Evolutionary conservation across 2,113 vertebrate species (phyloP).

Genomic region (Oxygymnocypris stewartii): DNA sequence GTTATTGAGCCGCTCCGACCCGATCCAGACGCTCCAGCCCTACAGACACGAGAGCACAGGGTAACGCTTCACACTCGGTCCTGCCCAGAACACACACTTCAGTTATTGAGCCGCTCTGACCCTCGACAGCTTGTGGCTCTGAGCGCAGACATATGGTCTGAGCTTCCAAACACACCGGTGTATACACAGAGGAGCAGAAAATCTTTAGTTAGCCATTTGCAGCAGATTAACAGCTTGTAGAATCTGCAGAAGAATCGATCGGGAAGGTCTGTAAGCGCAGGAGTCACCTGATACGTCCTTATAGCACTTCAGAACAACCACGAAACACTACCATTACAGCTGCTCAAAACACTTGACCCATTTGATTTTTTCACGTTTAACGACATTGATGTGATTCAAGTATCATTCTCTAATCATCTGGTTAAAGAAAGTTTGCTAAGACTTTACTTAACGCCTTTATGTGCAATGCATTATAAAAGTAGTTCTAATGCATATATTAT

Average conservation of each 20-base stretch:
- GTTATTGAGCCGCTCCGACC: no score
- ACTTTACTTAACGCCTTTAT: no score
- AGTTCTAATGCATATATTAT: no score
- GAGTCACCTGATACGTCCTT: no score
- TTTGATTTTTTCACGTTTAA: no score
- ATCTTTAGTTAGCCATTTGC: conserved; percentile 70
- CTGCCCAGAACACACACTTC: conserved; percentile 73
- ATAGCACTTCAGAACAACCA: no score
- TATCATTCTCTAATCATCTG: no score
- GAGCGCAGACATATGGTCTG: conserved; percentile 83
- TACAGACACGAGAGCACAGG: conserved; percentile 59
- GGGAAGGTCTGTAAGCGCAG: conserved; percentile 34
- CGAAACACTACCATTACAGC: no score
- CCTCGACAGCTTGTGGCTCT: conserved; percentile 81
- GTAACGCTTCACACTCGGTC: background rate
- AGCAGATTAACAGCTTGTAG: conserved; percentile 80
- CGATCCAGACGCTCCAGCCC: conserved; percentile 74
- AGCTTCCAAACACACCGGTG: conserved; percentile 55
- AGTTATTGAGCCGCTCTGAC: conserved; percentile 87
- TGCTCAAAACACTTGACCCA: no score
- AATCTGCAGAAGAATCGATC: conserved; percentile 81
- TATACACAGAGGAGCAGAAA: conserved; percentile 65
- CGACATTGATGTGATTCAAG: no score
- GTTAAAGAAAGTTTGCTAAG: no score
- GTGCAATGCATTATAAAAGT: no score